These are phyloP conservation scores for Girardinus metallicus DNA, from an alignment of 2,797 vertebrate genomes.

Conservation along the genomic window DNA sequence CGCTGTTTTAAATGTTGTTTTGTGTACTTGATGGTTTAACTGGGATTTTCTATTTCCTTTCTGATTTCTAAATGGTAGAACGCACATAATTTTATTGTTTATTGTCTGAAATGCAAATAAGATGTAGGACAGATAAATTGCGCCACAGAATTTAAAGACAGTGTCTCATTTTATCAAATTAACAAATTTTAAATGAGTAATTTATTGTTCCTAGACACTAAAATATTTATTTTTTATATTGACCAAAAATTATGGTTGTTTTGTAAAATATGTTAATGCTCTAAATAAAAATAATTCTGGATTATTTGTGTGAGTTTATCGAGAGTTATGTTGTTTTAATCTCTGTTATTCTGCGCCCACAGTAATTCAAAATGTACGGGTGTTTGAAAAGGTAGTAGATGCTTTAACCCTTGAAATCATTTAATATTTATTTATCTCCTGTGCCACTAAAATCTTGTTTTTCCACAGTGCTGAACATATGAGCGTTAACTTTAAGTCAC, in stretches of 20 bases:
- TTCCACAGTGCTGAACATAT: not conserved
- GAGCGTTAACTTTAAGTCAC: not conserved
- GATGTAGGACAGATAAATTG: not conserved
- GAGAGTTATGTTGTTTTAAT: not conserved
- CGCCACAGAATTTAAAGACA: constrained; percentile 13
- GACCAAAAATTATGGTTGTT: no score
- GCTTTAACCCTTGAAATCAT: not conserved
- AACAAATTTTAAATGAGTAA: not conserved
- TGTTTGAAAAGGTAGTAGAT: not conserved
- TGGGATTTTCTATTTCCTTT: not conserved
- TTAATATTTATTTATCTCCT: not conserved
- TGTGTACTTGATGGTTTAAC: constrained; percentile 5
- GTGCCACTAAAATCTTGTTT: not conserved
- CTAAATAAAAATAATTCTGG: not conserved
- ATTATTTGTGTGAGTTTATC: not conserved
- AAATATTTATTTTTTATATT: not conserved
- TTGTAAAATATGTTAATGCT: not conserved
- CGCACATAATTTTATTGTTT: not conserved
- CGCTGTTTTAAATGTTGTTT: constrained; percentile 2
- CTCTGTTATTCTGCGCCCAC: not conserved
- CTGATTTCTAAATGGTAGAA: not conserved
- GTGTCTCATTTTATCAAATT: constrained; percentile 4
- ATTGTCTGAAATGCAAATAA: constrained; percentile 8
- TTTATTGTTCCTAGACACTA: not conserved
- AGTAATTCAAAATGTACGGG: not conserved